A percentile compares a stretch with the other conserved stretches of the same genome.
Evolutionary conservation across 2,113 vertebrate species (phyloP).

Genomic region (Eubucco bourcierii): DNA sequence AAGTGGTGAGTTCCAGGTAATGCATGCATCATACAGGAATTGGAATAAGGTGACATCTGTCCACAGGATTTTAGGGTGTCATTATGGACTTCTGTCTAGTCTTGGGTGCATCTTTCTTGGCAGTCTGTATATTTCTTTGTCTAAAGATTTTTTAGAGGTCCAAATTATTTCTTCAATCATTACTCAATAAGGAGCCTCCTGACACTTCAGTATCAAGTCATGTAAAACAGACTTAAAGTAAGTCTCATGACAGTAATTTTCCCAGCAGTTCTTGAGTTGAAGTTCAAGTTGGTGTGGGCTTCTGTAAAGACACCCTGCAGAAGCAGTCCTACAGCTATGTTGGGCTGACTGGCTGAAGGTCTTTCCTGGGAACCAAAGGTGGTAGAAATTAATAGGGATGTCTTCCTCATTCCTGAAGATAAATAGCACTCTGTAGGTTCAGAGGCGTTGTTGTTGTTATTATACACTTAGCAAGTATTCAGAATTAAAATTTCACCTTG

Average conservation of each 20-base stretch:
- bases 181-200: not conserved
- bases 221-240: not conserved
- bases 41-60: not conserved
- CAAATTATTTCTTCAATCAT: not conserved
- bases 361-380: not conserved
- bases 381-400: not conserved
- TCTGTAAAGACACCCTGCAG: not conserved
- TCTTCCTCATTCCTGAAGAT: not conserved
- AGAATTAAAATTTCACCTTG: not conserved
- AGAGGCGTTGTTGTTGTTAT: rapidly evolving
- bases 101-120: not conserved
- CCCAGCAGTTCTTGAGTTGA: not conserved
- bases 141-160: not conserved
- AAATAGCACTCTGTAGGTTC: not conserved
- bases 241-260: not conserved
- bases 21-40: rapidly evolving
- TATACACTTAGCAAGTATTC: not conserved
- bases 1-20: not conserved
- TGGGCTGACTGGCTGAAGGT: not conserved
- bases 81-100: not conserved
- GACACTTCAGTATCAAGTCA: not conserved
- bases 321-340: rapidly evolving
- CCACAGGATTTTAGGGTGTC: not conserved
- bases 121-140: not conserved
- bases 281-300: not conserved